Base-by-base conservation (phyloP, 2,888 invertebrate species). In the Monopis laevigella region DNA sequence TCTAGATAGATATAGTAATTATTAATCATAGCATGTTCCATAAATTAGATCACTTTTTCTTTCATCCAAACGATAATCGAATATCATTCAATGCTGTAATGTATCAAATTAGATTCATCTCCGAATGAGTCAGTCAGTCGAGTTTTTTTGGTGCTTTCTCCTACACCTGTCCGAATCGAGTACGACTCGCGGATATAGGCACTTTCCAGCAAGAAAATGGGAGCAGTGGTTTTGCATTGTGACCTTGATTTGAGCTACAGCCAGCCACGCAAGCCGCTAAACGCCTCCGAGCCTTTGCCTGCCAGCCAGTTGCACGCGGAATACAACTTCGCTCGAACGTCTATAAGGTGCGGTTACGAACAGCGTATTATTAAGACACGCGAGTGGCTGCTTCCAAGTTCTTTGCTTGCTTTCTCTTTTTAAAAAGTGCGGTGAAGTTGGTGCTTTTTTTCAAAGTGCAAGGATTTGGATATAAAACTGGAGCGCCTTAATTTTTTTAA, bases 131-230 rank as follows among this genome's bases (percentile, higher is more conserved):
- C 75, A 69, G 61, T 32, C 7, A 10, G 24, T 21, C 6, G 5
- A 21, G 2, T 32, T 30, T 30, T 73, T 75, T 68, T 57, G 70
- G 67, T 77, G 75, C 77, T 77, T 77, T 77, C 77, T 73, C 75
- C 70, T 71, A 70, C 74, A 73, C 75, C 73, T 77, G 75, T 59
- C 65, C 65, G 65, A 65, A 71, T 69, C 65, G 66, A 65, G 70
- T 69, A 69, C 71, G 67, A 63, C 67, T 72, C 71, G 66, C 77
- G 77, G 77, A 77, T 77, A 58, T 65, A 63, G 65, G 64, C 68
- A 75, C 77, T 77, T 77, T 77, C 77, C 73, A 77, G 69, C 62
- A 59, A 59, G 70, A 65, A 71, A 75, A 72, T 72, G 75, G 69
- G 75, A 71, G 66, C 74, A 67, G 54, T 53, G 67, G 39, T 65